Conservation (phyloP, 2,888 invertebrate genomes). For the Melinopterus prodromus region DNA sequence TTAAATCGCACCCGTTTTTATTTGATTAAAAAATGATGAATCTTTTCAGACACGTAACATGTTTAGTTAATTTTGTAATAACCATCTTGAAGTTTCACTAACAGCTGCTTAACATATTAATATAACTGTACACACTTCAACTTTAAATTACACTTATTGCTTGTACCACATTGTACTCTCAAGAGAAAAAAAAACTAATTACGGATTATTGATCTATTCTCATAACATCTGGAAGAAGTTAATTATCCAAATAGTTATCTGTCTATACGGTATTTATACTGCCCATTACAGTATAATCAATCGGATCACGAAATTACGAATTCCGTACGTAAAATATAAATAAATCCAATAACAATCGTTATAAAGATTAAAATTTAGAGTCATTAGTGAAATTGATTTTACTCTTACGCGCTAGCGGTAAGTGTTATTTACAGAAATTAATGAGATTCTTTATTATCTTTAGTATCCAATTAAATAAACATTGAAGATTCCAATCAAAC, state of each 20-base stretch:
- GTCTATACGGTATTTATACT: background rate
- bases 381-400: background rate
- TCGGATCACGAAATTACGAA: background rate
- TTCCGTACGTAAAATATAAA: background rate
- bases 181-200: background rate
- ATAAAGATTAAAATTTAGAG: background rate
- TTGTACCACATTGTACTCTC: background rate
- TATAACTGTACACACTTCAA: background rate
- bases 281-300: background rate
- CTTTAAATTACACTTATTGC: background rate
- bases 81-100: background rate
- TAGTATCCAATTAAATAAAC: no score
- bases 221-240: conserved; percentile 4
- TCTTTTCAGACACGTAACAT: no score
- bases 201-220: background rate
- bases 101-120: background rate
- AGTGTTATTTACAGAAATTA: background rate
- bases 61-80: background rate
- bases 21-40: background rate
- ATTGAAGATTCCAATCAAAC: no score
- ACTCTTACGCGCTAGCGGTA: background rate
- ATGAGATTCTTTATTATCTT: background rate
- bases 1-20: no score
- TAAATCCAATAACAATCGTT: background rate
- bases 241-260: background rate